Conservation (phyloP, 2,888 invertebrate species). For the Microctonus brassicae region DNA sequence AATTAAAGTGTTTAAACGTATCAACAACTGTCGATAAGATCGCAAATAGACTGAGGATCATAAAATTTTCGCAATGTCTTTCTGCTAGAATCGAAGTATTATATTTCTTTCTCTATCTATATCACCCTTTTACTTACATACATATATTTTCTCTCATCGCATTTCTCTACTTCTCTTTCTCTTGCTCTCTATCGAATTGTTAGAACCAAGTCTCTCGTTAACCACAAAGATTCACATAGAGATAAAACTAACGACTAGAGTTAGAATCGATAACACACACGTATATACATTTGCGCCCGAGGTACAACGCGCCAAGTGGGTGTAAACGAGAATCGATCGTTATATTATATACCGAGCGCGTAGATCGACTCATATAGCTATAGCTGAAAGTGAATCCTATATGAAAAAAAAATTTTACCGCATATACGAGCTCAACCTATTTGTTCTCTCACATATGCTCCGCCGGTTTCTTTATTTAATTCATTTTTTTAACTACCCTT, state of each 20-base stretch:
- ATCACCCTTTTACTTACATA: not conserved
- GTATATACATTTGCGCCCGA: slow-evolving; percentile 35
- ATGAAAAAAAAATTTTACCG: not conserved
- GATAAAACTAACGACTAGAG: slow-evolving; percentile 46
- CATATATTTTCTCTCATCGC: not conserved
- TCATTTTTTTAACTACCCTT: not conserved
- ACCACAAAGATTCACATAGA: slow-evolving; percentile 36
- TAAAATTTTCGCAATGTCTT: slow-evolving; percentile 36
- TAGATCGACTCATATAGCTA: not conserved
- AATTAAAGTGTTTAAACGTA: slow-evolving; percentile 34
- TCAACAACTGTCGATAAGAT: slow-evolving; percentile 34
- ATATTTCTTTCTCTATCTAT: not conserved
- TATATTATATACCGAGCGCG: slow-evolving; percentile 8
- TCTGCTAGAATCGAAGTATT: not conserved
- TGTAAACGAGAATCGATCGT: slow-evolving; percentile 39
- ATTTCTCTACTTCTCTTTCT: not conserved
- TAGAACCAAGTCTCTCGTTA: slow-evolving; percentile 36
- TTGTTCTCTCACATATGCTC: not conserved
- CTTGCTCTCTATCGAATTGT: slow-evolving; percentile 24
- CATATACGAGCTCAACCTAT: not conserved
- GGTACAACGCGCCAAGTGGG: slow-evolving; percentile 37
- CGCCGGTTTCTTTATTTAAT: not conserved
- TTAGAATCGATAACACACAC: slow-evolving; percentile 38
- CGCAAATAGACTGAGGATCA: slow-evolving; percentile 25
- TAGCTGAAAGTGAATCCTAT: slow-evolving; percentile 28